phyloP scores from a whole-genome alignment of 2,888 invertebrate species.

The Neoascia interrupta region DNA sequence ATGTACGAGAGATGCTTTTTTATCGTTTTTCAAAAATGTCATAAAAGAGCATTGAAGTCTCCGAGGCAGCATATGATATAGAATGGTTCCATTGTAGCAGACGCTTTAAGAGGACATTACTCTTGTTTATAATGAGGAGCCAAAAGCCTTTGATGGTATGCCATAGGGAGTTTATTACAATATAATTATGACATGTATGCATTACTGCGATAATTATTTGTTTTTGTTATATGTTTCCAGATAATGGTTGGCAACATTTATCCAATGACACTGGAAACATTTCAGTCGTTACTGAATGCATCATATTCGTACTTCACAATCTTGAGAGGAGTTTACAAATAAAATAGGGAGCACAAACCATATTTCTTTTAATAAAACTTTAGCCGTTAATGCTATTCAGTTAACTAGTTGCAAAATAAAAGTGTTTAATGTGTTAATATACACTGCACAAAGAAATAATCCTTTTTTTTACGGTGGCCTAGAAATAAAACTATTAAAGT shows the following conservation, averaged over 20 bases:
- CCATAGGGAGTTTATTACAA: neutral
- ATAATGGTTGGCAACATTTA: slow-evolving; percentile 74
- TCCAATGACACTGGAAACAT: slow-evolving; percentile 74
- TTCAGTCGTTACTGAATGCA: slow-evolving; percentile 77
- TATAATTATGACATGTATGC: neutral
- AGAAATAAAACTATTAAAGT: too few species aligned
- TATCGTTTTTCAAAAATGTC: neutral
- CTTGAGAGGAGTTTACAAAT: slow-evolving; percentile 71
- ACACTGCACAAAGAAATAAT: too few species aligned
- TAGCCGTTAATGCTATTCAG: too few species aligned
- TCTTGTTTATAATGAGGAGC: slow-evolving; percentile 74
- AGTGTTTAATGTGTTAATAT: too few species aligned
- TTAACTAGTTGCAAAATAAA: too few species aligned
- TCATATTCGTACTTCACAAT: slow-evolving; percentile 78
- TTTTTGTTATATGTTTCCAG: slow-evolving; percentile 49
- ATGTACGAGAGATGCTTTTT: slow-evolving; percentile 17
- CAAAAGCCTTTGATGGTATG: slow-evolving; percentile 76
- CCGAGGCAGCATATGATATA: slow-evolving; percentile 75
- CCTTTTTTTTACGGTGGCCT: too few species aligned
- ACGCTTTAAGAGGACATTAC: slow-evolving; percentile 73
- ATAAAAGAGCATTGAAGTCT: slow-evolving; percentile 74
- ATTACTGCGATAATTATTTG: too few species aligned
- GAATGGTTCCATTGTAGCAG: slow-evolving; percentile 74
- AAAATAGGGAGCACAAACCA: too few species aligned
- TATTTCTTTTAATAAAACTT: too few species aligned